phyloP scores from a whole-genome alignment of 2,888 invertebrate genomes.

The Sipha maydis region DNA sequence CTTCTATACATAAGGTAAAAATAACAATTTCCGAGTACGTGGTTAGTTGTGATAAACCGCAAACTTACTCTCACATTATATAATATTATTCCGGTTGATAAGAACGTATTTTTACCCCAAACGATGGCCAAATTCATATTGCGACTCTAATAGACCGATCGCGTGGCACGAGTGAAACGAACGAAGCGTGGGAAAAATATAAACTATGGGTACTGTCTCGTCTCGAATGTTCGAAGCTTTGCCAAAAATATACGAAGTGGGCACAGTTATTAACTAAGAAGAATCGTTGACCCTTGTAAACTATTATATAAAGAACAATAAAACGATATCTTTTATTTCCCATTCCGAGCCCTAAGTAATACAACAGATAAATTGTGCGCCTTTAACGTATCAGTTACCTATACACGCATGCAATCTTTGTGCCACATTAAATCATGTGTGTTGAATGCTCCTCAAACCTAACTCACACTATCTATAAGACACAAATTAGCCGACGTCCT shows the following conservation, averaged over 20 bases:
- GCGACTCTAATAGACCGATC: background rate
- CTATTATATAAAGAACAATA: no score
- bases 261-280: background rate
- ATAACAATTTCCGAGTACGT: no score
- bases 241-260: constrained; percentile 32
- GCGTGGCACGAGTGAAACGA: constrained; percentile 8
- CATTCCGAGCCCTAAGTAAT: background rate
- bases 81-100: background rate
- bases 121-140: constrained; percentile 22
- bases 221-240: background rate
- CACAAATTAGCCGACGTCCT: no score
- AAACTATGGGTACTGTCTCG: background rate
- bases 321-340: background rate
- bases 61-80: no score
- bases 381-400: background rate
- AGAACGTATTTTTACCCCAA: background rate
- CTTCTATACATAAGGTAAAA: no score
- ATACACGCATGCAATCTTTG: background rate
- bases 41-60: no score
- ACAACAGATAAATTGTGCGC: background rate
- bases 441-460: no score
- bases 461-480: no score
- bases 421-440: no score
- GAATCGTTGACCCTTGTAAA: background rate
- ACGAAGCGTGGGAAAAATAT: constrained; percentile 34